Evolutionary conservation across 2,113 vertebrate genomes (phyloP).

Genomic region (Chascanopsetta lugubris): DNA sequence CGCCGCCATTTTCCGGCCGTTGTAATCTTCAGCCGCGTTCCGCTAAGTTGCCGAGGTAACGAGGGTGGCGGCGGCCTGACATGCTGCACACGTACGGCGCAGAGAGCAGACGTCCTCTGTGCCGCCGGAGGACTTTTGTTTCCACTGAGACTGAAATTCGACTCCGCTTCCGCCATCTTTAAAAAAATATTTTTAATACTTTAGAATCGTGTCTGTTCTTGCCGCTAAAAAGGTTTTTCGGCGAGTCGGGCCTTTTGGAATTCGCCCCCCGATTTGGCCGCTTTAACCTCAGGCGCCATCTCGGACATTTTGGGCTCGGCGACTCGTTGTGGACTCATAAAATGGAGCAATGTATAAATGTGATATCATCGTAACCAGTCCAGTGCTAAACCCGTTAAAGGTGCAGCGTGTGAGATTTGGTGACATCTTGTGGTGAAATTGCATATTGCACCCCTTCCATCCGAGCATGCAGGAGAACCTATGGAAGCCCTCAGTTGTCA

Average conservation of each 20-base stretch:
- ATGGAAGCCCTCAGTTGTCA: no score
- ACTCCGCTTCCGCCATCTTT: conserved; percentile 7
- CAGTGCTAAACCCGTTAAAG: no score
- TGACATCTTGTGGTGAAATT: no score
- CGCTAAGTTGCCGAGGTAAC: conserved; percentile 11
- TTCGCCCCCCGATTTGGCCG: conserved; percentile 10
- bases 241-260: conserved; percentile 30
- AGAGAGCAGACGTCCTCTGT: conserved; percentile 21
- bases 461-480: no score
- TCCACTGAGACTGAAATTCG: conserved; percentile 20
- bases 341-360: background rate
- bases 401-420: no score
- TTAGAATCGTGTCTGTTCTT: conserved; percentile 33
- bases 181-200: background rate
- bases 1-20: conserved; percentile 33
- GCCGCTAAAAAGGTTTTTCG: conserved; percentile 45
- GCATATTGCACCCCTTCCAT: no score
- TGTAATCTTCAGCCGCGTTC: conserved; percentile 46
- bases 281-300: conserved; percentile 15
- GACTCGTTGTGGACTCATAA: background rate
- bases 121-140: conserved; percentile 25
- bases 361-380: background rate
- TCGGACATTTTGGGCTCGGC: background rate
- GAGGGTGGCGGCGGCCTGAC: conserved; percentile 33
- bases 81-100: conserved; percentile 10